Evolutionary conservation across 1,140 invertebrate genomes (phyloP).

Genomic region (Drosophila willistoni): DNA sequence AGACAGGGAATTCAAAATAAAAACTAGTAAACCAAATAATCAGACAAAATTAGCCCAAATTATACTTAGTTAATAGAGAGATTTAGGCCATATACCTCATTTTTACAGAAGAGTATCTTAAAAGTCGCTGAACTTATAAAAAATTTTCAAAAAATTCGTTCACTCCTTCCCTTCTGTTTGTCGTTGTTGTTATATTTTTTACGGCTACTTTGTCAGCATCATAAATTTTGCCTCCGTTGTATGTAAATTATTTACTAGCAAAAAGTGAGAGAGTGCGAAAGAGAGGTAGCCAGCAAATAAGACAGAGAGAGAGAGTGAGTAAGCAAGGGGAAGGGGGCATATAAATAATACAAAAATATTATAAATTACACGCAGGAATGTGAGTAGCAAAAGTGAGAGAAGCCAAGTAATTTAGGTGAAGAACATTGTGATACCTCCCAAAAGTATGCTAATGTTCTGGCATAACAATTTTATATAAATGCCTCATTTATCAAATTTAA

Average conservation of each 20-base stretch:
- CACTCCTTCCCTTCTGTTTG: conserved; percentile 54
- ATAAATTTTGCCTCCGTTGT: conserved; percentile 66
- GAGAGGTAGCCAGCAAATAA: neutral
- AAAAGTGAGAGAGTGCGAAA: conserved; percentile 46
- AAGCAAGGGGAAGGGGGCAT: conserved; percentile 26
- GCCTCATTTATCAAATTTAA: neutral
- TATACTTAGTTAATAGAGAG: too few species aligned
- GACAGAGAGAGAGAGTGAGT: neutral
- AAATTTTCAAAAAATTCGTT: conserved; percentile 21
- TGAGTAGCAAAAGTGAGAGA: conserved; percentile 41
- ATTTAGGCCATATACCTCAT: too few species aligned
- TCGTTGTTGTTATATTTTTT: conserved; percentile 57
- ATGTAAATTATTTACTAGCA: conserved; percentile 80
- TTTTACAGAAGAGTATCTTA: neutral
- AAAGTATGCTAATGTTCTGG: conserved; percentile 30
- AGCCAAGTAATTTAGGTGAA: conserved; percentile 31
- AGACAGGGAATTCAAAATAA: too few species aligned
- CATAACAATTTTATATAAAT: neutral
- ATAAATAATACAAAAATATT: conserved; percentile 81
- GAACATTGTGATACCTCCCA: conserved; percentile 32
- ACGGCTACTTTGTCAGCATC: conserved; percentile 80
- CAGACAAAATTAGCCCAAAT: too few species aligned
- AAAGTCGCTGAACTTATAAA: neutral
- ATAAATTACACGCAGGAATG: conserved; percentile 75
- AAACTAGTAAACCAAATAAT: too few species aligned